phyloP scores from a whole-genome alignment of 1,140 invertebrate species.

The Pseudomyrmex dendroicus region DNA sequence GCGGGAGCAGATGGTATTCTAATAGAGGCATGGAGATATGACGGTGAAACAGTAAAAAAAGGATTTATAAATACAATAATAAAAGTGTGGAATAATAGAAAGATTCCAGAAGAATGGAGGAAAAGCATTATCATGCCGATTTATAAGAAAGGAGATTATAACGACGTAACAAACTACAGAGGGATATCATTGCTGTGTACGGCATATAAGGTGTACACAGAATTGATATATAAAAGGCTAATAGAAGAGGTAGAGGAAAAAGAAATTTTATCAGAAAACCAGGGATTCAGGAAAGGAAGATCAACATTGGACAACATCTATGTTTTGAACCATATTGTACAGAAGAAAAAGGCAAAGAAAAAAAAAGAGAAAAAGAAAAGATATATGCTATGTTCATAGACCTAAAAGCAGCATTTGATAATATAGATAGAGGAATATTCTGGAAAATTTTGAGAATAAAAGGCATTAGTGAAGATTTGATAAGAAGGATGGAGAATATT shows the following conservation, averaged over 20 bases:
- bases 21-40: not conserved
- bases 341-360: not conserved
- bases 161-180: conserved; percentile 21
- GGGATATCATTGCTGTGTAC: conserved; percentile 19
- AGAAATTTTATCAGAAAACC: conserved; percentile 16
- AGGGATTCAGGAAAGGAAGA: conserved; percentile 8
- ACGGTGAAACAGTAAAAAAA: not conserved
- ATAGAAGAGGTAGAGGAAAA: conserved; percentile 10
- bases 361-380: not conserved
- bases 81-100: not conserved
- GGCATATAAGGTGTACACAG: conserved; percentile 33
- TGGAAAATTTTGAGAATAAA: conserved; percentile 31
- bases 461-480: not conserved
- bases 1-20: no score
- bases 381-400: conserved; percentile 41
- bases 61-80: not conserved
- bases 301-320: conserved; percentile 50
- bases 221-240: conserved; percentile 39
- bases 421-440: conserved; percentile 24
- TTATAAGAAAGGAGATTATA: not conserved
- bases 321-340: conserved; percentile 31
- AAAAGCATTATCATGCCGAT: not conserved
- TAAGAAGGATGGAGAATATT: conserved; percentile 23
- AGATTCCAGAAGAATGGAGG: not conserved
- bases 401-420: conserved; percentile 48